These are phyloP conservation scores for Brevipalpus yothersi DNA, from an alignment of 1,140 invertebrate species.

Conservation along the genomic window DNA sequence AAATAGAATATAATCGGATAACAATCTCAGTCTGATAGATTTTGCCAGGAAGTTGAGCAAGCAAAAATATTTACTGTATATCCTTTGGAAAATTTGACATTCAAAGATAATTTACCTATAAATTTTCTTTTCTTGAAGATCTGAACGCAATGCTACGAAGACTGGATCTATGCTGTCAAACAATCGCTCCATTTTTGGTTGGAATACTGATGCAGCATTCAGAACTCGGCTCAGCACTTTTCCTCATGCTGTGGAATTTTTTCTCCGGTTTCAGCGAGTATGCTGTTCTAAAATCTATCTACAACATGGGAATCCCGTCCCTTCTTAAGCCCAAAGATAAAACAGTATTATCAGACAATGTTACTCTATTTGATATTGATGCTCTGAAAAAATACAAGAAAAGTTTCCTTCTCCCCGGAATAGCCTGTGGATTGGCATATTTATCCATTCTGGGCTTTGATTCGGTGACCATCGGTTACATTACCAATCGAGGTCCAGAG, in stretches of 20 bases:
- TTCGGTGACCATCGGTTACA: not conserved
- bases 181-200: conserved; percentile 25
- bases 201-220: conserved; percentile 23
- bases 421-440: not conserved
- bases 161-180: conserved; percentile 25
- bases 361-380: not conserved
- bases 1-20: too few species aligned
- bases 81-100: too few species aligned
- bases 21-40: too few species aligned
- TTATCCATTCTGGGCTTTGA: not conserved
- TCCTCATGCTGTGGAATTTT: conserved; percentile 17
- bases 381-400: not conserved
- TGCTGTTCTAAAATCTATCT: not conserved
- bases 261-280: not conserved
- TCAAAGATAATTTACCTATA: not conserved
- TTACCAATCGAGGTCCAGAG: not conserved
- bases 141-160: conserved; percentile 22
- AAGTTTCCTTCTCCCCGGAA: not conserved
- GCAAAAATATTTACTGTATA: too few species aligned
- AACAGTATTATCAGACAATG: not conserved
- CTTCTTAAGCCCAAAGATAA: not conserved
- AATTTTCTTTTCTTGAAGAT: conserved; percentile 7
- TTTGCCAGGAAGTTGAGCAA: too few species aligned
- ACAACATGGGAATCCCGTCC: not conserved
- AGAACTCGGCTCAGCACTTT: conserved; percentile 18